Base-by-base conservation (phyloP, 2,797 vertebrate species). In the Neomorphus geoffroyi region DNA sequence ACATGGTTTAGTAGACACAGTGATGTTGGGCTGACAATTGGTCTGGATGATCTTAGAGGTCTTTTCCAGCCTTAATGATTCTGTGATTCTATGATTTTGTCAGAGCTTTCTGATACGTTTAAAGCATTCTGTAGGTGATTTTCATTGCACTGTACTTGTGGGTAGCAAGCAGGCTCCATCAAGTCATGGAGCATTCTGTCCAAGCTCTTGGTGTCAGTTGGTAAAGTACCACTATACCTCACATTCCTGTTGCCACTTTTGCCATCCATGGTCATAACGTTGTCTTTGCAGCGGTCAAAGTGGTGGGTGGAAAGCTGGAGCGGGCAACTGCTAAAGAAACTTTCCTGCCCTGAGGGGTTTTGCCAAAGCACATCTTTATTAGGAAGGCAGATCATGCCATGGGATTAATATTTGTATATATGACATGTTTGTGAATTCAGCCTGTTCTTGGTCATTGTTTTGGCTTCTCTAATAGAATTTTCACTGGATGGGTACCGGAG, bases 361-460 rank as follows among this genome's bases (percentile, higher is more conserved):
- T 78, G 78, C 67, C 67, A 80, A 70, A 84, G 73, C 71, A 62
- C 54, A 30, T 28, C 65, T 88, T 67, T 7, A 2, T 62, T 82
- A 83, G 67, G 80, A 94, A 86, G 95, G 78, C 11, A 10, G 85
- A 94, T 92, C 39, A 7, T 87, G 58, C 92, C 93, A 54, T 70
- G 90, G 91, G 92, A 93, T 96, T 96, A 94, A 58, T 95, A 91
- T 93, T 94, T 96, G 90, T 88, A 89, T 71, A 75, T 95, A 90
- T 86, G 91, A 97, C 90, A 95, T 95, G 92, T 95, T 97, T 97
- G 93, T 87, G 58, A 95, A 92, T 96, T 95, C 93, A 37, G 33
- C 79, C 92, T 91, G 89, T 92, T 92, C 90, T 97, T 97, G 97
- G 97, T 97, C 96, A 94, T 97, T 91, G 70, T 96, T 96, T 97